Evolutionary conservation across 2,113 vertebrate genomes (phyloP), one percentile per base, ranked within the genome.

Genomic region (Notarius quadriscutis): DNA sequence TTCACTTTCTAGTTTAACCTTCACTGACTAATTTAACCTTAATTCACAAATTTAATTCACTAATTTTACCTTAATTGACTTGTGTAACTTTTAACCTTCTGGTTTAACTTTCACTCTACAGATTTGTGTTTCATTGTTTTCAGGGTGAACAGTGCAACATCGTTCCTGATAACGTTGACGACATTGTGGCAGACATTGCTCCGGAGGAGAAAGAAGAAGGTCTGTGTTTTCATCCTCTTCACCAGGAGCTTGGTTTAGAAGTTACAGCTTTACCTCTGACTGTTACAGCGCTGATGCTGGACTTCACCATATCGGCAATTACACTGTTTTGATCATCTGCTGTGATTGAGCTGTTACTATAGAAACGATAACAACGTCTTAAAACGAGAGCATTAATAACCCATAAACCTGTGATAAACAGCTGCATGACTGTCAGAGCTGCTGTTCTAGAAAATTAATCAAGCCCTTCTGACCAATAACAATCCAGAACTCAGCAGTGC

Each of bases 81-180:
- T 2, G 34, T 41, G 41, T 41, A 41, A 41, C 41, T 41, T 5
- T 12, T 48, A 15, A 34, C 2, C 12, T 27, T 17, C 12, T 7
- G 2, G 27, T 75, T 51, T 53, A 72, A 4, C 72, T 22, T 51
- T 53, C 27, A 60, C 17, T 60, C 27, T 62, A 10, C 14, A 41
- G 88, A 41, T 87, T 62, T 89, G 60, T 18, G 50, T 58, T 85
- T 62, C 89, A 84, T 90, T 88, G 93, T 92, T 94, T 91, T 67
- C 95, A 99, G 98, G 98, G 98, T 2, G 98, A 99, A 85, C 98
- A 99, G 89, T 99, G 98, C 95, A 99, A 99, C 93, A 96, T 99
- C 6, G 95, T 99, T 55, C 98, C 98, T 0, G 98, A 99, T 94
- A 99, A 98, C 62, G 95, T 99, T 25, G 98, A 99, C 67, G 98